These are phyloP conservation scores for Pelosia muscerda DNA, from an alignment of 2,888 invertebrate species.

Conservation along the genomic window DNA sequence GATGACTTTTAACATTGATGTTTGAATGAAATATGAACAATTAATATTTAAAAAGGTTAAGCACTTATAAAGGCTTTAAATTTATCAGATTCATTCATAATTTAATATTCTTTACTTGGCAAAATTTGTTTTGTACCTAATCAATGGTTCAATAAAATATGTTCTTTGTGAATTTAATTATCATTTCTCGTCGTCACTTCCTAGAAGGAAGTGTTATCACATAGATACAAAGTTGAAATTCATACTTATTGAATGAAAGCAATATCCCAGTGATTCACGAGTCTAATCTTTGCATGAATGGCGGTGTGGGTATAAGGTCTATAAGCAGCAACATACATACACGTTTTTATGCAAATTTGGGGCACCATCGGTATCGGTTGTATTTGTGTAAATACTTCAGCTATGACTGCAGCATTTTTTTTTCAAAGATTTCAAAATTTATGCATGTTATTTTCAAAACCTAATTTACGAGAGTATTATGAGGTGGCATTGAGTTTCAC, in stretches of 20 bases:
- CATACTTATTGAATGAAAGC: conserved; percentile 22
- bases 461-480: background rate
- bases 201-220: conserved; percentile 8
- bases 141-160: background rate
- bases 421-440: background rate
- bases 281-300: conserved; percentile 45
- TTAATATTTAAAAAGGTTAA: conserved; percentile 21
- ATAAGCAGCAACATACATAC: conserved; percentile 20
- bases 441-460: too few species aligned
- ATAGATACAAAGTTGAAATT: background rate
- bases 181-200: background rate
- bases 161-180: background rate
- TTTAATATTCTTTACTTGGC: background rate
- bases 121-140: background rate
- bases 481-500: background rate
- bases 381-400: conserved; percentile 37
- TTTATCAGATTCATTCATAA: background rate
- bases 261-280: conserved; percentile 25
- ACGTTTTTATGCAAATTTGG: conserved; percentile 49
- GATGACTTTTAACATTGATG: conserved; percentile 38
- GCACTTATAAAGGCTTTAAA: background rate
- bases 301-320: conserved; percentile 38
- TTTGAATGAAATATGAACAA: conserved; percentile 29
- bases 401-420: conserved; percentile 3
- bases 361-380: conserved; percentile 39